A percentile compares a stretch with the other conserved stretches of the same genome.
Evolutionary conservation across 2,113 vertebrate species (phyloP).

Genomic region (Corvus cornix): DNA sequence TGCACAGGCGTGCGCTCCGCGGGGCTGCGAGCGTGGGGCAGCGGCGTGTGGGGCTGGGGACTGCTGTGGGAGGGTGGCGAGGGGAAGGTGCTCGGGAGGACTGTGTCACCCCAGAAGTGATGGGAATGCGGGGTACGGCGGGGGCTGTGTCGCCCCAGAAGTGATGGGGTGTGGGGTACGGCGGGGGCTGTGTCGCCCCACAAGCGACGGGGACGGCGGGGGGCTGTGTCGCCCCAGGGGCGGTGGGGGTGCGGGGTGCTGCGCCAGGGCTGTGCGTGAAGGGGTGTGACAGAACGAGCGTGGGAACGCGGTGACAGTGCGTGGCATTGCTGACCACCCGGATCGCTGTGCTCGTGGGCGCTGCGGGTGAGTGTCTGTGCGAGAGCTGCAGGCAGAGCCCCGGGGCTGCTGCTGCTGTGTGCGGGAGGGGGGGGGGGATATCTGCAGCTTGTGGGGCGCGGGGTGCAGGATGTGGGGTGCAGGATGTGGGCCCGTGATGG

Average conservation of each 20-base stretch:
- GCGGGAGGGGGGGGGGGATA: rapidly evolving
- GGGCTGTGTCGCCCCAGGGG: neutral
- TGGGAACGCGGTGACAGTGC: neutral
- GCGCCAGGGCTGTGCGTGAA: neutral
- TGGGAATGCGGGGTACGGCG: neutral
- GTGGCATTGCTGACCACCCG: neutral
- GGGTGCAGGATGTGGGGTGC: neutral
- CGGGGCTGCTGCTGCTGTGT: neutral
- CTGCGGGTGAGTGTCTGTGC: neutral
- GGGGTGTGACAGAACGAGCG: neutral
- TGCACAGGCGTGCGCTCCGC: neutral
- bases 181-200: neutral
- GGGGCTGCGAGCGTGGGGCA: neutral
- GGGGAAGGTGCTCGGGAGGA: neutral
- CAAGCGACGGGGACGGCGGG: neutral
- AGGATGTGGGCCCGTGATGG: neutral
- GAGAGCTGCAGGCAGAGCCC: neutral
- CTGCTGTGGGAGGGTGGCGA: neutral
- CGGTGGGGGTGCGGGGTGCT: neutral
- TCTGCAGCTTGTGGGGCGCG: neutral
- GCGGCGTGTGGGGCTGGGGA: neutral
- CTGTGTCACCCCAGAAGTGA: neutral
- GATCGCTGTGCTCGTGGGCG: neutral
- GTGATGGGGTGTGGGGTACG: neutral
- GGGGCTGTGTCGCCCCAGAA: neutral